Evolutionary conservation across 2,888 invertebrate species (phyloP), one percentile per base, ranked within the genome.

Genomic region (Leptinotarsa rubiginosa): DNA sequence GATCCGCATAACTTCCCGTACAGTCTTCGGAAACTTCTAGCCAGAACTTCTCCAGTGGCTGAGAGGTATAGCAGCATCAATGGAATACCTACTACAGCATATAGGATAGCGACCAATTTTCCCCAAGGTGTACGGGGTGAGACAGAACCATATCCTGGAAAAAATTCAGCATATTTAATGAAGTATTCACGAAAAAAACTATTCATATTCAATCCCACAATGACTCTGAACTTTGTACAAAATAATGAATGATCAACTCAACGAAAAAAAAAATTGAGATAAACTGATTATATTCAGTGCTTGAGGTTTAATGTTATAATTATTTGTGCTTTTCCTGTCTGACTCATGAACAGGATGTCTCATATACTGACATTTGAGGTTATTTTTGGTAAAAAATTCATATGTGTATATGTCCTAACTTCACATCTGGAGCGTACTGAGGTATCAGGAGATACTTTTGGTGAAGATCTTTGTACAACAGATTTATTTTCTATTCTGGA

Each of bases 31-130:
- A 84, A 84, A 74, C 83, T 83, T 69, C 94, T 90, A n/a, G 96
- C 95, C 65, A 96, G 89, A 20, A 94, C 93, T 85, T 95, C 95
- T 62, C 96, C 97, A 79, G 96, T 93, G 68, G 96, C 95, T 70
- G 96, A 95, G 72, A 97, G 90, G 88, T 97, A 97, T 70, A 97
- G 91, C 87, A 97, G 90, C 89, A 97, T 94, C 83, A 97, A 90
- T 25, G 97, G 97, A 81, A 97, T 96, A 69, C 97, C 96, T 75
- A 95, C 90, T 75, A 96, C 91, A 0, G 96, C 95, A 88, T 96
- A 96, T 74, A 94, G 89, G 78, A 96, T 92, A n/a, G 96, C 95
- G 75, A 93, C 94, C 81, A 95, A 87, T 82, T 93, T 93, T 47
- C 96, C 96, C 90, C 92, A 93, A 54, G 94, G 89, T 4, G 95